A percentile compares a stretch with the other conserved stretches of the same genome.
phyloP scores from a whole-genome alignment of 1,140 invertebrate genomes.

The Meloidogyne floridensis region DNA sequence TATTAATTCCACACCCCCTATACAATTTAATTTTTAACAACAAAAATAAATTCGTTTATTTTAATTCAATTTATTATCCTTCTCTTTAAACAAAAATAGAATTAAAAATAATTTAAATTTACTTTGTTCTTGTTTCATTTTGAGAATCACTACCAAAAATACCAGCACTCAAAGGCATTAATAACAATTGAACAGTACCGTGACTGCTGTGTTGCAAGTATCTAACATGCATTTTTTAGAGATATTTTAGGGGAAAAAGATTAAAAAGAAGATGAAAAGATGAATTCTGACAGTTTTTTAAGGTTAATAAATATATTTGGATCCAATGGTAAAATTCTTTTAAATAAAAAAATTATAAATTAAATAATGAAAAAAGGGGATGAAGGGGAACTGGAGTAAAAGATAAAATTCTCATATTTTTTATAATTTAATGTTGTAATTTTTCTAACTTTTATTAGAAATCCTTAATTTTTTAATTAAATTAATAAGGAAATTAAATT shows the following conservation, averaged over 20 bases:
- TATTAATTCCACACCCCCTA: too few species aligned
- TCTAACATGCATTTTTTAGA: conserved; percentile 58
- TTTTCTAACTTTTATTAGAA: too few species aligned
- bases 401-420: too few species aligned
- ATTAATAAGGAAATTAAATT: too few species aligned
- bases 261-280: background rate
- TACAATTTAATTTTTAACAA: too few species aligned
- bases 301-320: background rate
- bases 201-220: conserved; percentile 64
- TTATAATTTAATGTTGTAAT: too few species aligned
- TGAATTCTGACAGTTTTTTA: background rate
- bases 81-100: conserved; percentile 29
- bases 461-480: too few species aligned
- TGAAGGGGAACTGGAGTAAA: too few species aligned
- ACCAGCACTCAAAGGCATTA: conserved; percentile 59
- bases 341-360: background rate
- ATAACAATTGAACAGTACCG: conserved; percentile 63
- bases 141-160: conserved; percentile 42
- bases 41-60: too few species aligned
- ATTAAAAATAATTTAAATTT: background rate
- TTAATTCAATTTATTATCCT: too few species aligned
- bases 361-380: background rate
- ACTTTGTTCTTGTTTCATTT: conserved; percentile 50
- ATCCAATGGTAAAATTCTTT: background rate
- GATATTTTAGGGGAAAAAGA: background rate